Conservation (phyloP, 2,888 invertebrate species). For the Drosophila algonquin region DNA sequence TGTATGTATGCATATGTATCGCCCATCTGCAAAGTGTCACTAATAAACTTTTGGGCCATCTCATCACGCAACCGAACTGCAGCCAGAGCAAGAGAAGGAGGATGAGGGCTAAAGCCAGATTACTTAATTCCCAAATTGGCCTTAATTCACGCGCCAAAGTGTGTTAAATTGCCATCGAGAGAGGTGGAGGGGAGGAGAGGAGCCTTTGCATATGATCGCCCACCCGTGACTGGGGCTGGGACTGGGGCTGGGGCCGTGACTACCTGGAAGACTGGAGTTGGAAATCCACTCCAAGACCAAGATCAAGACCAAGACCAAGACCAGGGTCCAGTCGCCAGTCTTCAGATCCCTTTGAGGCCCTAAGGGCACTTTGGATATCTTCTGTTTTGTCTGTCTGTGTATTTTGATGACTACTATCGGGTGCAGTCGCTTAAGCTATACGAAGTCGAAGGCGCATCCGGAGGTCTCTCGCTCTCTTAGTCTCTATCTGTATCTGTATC, state of each 20-base stretch:
- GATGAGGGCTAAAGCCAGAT: constrained; percentile 61
- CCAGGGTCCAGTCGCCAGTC: constrained; percentile 20
- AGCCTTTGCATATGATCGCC: constrained; percentile 69
- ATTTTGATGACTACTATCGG: constrained; percentile 70
- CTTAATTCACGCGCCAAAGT: constrained; percentile 83
- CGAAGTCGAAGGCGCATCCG: constrained; percentile 72
- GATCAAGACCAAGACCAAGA: constrained; percentile 8
- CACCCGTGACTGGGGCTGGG: constrained; percentile 71
- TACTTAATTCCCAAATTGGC: constrained; percentile 82
- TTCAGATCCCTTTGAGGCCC: constrained; percentile 63
- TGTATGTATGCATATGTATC: background rate
- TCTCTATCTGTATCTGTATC: constrained; percentile 4
- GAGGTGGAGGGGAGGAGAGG: constrained; percentile 46
- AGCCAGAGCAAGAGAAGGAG: constrained; percentile 49
- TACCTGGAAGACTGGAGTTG: constrained; percentile 62
- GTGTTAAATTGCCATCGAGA: constrained; percentile 79
- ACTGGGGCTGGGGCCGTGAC: constrained; percentile 49
- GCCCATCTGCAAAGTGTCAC: constrained; percentile 57
- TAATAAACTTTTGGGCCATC: constrained; percentile 61
- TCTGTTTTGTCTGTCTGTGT: constrained; percentile 37
- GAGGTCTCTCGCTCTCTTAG: constrained; percentile 53
- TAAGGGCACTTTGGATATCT: constrained; percentile 45
- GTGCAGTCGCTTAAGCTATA: constrained; percentile 41
- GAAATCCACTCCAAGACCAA: constrained; percentile 34
- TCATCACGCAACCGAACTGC: constrained; percentile 31